Base-by-base conservation (phyloP, 2,797 vertebrate species). In the Schizopygopsis malacanthus region DNA sequence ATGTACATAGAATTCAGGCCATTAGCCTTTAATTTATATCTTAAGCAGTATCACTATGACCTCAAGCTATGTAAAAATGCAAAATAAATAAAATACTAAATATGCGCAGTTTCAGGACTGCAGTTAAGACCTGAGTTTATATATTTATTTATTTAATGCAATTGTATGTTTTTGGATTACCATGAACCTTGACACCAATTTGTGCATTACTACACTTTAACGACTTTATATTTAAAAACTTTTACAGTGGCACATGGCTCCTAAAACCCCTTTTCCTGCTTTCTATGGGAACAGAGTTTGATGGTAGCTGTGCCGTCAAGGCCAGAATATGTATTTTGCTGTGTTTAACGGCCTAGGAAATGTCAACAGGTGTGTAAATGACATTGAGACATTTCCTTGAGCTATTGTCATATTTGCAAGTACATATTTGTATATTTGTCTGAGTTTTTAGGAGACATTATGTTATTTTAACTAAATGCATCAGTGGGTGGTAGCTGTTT, bases 261-360 rank as follows among this genome's bases (percentile, higher is more conserved):
- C 22, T 56, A 63, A 45, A 79, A 47, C 22, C 18, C 28, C 7
- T 65, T 72, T 20, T 22, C 4, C 6, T 65, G 43, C 43, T 83
- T 83, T 76, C 56, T 65, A 52, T 76, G 70, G 81, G 59, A 83
- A 83, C 71, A 0, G 13, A 52, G 20, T 65, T 76, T 47, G 12
- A 8, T 18, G 25, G 33, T 61, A 7, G 22, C 9, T 59, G 16
- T 61, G 25, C 54, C 20, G 25, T 65, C 56, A 76, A 67, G 59
- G 43, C 13, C 73, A 83, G 18, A 76, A 76, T 76, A 18, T 39
- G 20, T 15, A 6, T 41, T 18, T 37, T 61, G 69, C 39, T 52
- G 20, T 41, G 12, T 75, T 71, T 73, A 75, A 63, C n/a, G 4
- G 4, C 9, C 59, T 76, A 65, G 28, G 33, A 65, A 77, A 83